Evolutionary conservation across 2,888 invertebrate species (phyloP).

Genomic region (Craniophora ligustri): DNA sequence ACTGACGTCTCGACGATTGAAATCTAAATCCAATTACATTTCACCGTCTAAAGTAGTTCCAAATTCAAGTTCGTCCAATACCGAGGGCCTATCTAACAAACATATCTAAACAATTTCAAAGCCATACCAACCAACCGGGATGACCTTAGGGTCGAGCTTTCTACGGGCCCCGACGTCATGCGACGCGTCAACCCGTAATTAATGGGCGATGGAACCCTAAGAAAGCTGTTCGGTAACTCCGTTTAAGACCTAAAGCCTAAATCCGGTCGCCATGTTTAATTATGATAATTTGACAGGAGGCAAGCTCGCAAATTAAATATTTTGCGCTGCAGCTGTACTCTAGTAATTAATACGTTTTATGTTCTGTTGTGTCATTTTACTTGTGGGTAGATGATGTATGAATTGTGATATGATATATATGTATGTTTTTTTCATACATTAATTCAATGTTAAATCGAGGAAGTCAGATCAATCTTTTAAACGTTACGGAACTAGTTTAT

Average conservation of each 20-base stretch:
- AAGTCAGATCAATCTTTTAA: neutral
- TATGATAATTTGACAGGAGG: slow-evolving; percentile 52
- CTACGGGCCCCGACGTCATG: slow-evolving; percentile 72
- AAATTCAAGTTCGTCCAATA: slow-evolving; percentile 40
- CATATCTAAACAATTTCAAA: slow-evolving; percentile 58
- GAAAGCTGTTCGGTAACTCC: slow-evolving; percentile 55
- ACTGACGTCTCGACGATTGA: slow-evolving; percentile 35
- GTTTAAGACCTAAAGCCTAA: slow-evolving; percentile 31
- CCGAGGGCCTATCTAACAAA: slow-evolving; percentile 43
- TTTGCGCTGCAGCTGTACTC: slow-evolving; percentile 14
- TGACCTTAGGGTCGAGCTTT: slow-evolving; percentile 80
- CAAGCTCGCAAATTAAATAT: slow-evolving; percentile 44
- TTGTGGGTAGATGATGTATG: slow-evolving; percentile 21
- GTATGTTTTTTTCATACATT: neutral
- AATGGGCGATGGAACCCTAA: slow-evolving; percentile 62
- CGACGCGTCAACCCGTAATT: slow-evolving; percentile 74
- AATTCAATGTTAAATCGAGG: neutral
- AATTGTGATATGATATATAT: slow-evolving; percentile 17
- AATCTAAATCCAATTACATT: slow-evolving; percentile 52
- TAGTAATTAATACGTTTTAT: slow-evolving; percentile 22
- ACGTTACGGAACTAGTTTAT: neutral
- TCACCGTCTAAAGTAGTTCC: slow-evolving; percentile 27
- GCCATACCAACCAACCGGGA: slow-evolving; percentile 52
- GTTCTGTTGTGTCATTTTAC: slow-evolving; percentile 26
- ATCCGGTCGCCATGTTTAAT: slow-evolving; percentile 48